Conservation (phyloP, 2,113 vertebrate species). For the Fulmarus glacialis region DNA sequence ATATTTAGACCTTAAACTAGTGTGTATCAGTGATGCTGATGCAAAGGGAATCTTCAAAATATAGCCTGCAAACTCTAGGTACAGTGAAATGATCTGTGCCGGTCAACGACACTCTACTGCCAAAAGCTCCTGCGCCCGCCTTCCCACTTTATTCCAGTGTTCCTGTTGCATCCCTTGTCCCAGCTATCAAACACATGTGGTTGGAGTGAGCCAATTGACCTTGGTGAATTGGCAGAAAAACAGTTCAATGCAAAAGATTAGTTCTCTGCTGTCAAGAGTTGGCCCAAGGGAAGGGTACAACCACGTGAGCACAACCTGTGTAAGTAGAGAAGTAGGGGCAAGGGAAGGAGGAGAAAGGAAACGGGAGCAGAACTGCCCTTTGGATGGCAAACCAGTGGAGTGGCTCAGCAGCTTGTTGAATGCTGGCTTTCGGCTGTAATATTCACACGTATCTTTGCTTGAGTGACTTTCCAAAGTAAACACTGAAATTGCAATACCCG, state of each 20-base stretch:
- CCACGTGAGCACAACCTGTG: not conserved
- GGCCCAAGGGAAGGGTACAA: not conserved
- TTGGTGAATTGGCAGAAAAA: not conserved
- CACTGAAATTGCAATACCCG: not conserved
- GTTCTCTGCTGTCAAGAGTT: not conserved
- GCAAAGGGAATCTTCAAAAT: not conserved
- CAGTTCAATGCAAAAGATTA: not conserved
- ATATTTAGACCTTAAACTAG: not conserved
- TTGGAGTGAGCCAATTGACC: not conserved
- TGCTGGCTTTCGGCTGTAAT: not conserved
- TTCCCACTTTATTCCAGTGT: not conserved
- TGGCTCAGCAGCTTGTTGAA: not conserved
- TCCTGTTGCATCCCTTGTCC: not conserved
- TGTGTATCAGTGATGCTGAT: not conserved
- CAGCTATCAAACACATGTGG: not conserved
- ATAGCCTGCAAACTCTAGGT: not conserved
- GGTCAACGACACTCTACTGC: not conserved
- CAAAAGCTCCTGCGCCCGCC: not conserved
- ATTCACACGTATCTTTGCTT: accelerated
- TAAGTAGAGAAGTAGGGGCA: not conserved
- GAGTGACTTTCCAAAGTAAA: not conserved
- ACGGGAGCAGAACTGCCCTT: not conserved
- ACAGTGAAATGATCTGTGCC: not conserved
- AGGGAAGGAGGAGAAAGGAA: not conserved
- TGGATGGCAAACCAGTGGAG: not conserved